Evolutionary conservation across 1,140 invertebrate species (phyloP).

Genomic region (Zelostemma sp.): DNA sequence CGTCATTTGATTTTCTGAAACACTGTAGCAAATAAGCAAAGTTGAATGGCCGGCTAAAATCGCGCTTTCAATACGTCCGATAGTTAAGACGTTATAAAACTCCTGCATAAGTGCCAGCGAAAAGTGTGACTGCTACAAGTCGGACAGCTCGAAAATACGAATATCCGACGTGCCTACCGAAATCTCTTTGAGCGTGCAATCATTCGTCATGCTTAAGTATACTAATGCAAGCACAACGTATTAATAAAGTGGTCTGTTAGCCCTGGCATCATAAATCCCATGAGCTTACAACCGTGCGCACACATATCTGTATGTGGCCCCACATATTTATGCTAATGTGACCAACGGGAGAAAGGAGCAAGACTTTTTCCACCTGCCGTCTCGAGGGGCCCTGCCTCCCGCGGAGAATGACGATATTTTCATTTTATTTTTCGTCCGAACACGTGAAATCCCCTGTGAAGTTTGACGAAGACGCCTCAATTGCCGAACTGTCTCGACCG

Average conservation of each 20-base stretch:
- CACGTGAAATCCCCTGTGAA: constrained; percentile 2
- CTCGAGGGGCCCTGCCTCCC: constrained; percentile 29
- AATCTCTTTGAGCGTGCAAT: constrained; percentile 54
- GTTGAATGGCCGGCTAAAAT: too few species aligned
- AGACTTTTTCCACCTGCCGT: constrained; percentile 64
- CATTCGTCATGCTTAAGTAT: constrained; percentile 69
- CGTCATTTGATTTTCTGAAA: too few species aligned
- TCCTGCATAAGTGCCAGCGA: constrained; percentile 11
- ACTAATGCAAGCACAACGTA: constrained; percentile 69
- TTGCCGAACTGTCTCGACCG: background rate
- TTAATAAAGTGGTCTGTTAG: constrained; percentile 63
- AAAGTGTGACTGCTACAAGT: constrained; percentile 9
- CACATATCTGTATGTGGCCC: constrained; percentile 31
- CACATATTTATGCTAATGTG: constrained; percentile 67
- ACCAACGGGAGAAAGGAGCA: constrained; percentile 58
- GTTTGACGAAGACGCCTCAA: constrained; percentile 9
- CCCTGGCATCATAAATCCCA: constrained; percentile 58
- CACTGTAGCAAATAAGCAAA: too few species aligned
- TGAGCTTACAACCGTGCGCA: constrained; percentile 38
- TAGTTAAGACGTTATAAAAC: constrained; percentile 19
- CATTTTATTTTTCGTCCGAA: constrained; percentile 13
- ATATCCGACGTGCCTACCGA: constrained; percentile 49
- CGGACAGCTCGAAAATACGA: constrained; percentile 25
- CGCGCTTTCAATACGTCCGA: constrained; percentile 2
- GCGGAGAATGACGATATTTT: constrained; percentile 28